A percentile compares a stretch with the other conserved stretches of the same genome.
Evolutionary conservation across 2,113 vertebrate genomes (phyloP).

Genomic region (Cyanoramphus novaezelandiae): DNA sequence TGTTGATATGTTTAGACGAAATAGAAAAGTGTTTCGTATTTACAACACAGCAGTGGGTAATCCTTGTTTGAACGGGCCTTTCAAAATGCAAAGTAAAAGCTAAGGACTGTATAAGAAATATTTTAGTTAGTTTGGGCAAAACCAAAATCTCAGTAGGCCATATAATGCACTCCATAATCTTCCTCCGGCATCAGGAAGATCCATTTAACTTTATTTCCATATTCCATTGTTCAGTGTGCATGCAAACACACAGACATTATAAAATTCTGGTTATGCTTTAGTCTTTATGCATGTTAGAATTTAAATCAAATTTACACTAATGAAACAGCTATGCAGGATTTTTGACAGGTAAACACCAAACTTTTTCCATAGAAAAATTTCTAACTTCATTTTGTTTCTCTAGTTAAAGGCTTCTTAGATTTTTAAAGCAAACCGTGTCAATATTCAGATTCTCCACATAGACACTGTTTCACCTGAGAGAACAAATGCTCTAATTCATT

Average conservation of each 20-base stretch:
- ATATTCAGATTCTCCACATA: background rate
- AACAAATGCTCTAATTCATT: background rate
- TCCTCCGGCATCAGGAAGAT: background rate
- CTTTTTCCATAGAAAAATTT: background rate
- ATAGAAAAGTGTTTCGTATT: background rate
- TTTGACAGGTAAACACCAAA: background rate
- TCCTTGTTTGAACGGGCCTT: background rate
- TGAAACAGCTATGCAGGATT: background rate
- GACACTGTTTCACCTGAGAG: background rate
- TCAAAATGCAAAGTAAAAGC: background rate
- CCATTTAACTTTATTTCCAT: conserved; percentile 18
- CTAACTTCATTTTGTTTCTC: background rate
- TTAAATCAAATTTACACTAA: background rate
- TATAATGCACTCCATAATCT: background rate
- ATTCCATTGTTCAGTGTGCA: background rate
- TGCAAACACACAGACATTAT: background rate
- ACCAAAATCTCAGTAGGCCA: background rate
- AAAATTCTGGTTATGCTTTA: background rate
- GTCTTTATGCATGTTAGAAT: background rate
- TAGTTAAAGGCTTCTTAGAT: background rate
- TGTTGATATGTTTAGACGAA: background rate
- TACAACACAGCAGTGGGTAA: background rate
- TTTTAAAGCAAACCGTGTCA: background rate
- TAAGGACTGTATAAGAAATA: background rate
- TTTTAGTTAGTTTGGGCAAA: background rate